Conservation (phyloP, 2,797 vertebrate genomes). For the Sebastes iracundus region DNA sequence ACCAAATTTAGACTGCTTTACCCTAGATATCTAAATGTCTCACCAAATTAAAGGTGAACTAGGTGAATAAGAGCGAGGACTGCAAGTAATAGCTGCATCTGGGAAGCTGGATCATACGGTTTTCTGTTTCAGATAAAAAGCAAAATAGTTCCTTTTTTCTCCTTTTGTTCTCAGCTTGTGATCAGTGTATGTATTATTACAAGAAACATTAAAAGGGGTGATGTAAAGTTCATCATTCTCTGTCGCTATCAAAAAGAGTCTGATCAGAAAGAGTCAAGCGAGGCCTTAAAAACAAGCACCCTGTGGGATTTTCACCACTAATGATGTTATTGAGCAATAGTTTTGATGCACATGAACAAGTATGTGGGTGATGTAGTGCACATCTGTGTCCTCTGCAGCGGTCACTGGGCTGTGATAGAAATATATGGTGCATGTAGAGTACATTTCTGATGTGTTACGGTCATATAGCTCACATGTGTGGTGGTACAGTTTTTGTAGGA, state of each 20-base stretch:
- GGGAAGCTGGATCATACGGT: not conserved
- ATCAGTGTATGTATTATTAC: not conserved
- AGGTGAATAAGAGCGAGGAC: not conserved
- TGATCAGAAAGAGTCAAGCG: not conserved
- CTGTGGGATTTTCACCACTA: not conserved
- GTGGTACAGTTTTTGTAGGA: not conserved
- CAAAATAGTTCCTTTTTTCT: not conserved
- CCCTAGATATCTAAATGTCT: not conserved
- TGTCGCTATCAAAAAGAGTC: not conserved
- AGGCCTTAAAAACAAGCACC: not conserved
- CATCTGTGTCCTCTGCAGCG: not conserved
- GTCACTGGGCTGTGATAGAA: not conserved
- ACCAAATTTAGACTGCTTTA: not conserved
- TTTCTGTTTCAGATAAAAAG: not conserved
- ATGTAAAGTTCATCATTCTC: not conserved
- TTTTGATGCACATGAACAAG: not conserved
- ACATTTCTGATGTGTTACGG: not conserved
- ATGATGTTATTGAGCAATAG: not conserved
- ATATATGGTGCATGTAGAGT: not conserved
- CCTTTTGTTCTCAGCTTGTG: not conserved
- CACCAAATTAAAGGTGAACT: not conserved
- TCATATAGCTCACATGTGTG: not conserved
- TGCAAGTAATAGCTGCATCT: not conserved
- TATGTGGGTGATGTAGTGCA: not conserved
- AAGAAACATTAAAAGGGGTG: not conserved